These are phyloP conservation scores for Apamea sordens DNA, from an alignment of 2,888 invertebrate genomes.

Conservation along the genomic window DNA sequence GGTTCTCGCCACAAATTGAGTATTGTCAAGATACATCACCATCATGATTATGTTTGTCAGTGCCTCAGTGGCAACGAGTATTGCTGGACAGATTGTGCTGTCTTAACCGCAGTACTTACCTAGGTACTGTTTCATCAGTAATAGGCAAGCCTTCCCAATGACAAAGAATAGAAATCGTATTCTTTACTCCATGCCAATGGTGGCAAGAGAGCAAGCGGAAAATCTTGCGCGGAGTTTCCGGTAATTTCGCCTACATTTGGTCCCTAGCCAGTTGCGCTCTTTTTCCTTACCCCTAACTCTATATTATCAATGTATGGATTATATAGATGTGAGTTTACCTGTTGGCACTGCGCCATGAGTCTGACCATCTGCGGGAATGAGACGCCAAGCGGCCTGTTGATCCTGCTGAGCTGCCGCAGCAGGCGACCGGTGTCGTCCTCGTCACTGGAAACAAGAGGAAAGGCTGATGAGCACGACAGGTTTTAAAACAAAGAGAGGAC, in stretches of 20 bases:
- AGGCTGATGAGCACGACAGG: not conserved
- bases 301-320: not conserved
- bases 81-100: not conserved
- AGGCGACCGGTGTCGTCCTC: slow-evolving; percentile 92
- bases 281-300: not conserved
- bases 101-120: not conserved
- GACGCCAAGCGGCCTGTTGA: slow-evolving; percentile 92
- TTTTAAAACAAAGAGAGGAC: not conserved
- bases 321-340: slow-evolving; percentile 82
- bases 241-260: not conserved
- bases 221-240: not conserved
- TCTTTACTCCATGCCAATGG: not conserved
- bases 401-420: slow-evolving; percentile 91
- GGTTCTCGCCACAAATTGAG: not conserved
- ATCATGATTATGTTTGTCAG: not conserved
- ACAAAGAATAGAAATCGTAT: not conserved
- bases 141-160: not conserved
- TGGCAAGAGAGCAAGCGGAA: not conserved
- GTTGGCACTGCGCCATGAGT: slow-evolving; percentile 95
- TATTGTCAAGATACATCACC: not conserved
- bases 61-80: not conserved
- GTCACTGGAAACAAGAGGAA: slow-evolving; percentile 88
- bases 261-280: not conserved
- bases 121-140: not conserved
- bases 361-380: slow-evolving; percentile 94